A percentile compares a stretch with the other conserved stretches of the same genome.
Evolutionary conservation across 2,888 invertebrate genomes (phyloP).

Genomic region (Stenurella melanura): DNA sequence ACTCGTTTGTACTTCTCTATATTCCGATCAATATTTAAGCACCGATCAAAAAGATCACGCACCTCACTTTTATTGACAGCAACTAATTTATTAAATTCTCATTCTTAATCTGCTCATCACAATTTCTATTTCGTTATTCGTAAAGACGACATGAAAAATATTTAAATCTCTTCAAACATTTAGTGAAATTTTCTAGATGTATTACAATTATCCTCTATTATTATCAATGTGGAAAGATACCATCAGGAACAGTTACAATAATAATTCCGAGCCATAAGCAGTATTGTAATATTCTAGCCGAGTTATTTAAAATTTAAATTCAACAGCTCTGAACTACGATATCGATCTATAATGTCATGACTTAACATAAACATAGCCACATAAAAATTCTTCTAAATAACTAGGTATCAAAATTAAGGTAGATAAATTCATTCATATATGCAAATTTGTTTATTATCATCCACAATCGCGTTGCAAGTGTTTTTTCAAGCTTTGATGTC

Average conservation of each 20-base stretch:
- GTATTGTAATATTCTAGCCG: constrained; percentile 53
- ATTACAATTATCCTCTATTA: constrained; percentile 52
- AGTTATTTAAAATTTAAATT: constrained; percentile 63
- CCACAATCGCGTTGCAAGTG: constrained; percentile 33
- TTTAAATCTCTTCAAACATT: constrained; percentile 39
- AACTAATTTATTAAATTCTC: constrained; percentile 18
- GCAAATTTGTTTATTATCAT: constrained; percentile 48
- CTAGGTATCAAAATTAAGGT: constrained; percentile 57
- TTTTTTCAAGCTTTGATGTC: constrained; percentile 31
- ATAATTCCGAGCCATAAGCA: constrained; percentile 52
- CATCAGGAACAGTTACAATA: constrained; percentile 51
- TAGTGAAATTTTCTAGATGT: constrained; percentile 46
- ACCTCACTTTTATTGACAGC: background rate
- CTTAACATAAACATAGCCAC: constrained; percentile 58
- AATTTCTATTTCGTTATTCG: constrained; percentile 38
- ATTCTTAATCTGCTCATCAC: constrained; percentile 42
- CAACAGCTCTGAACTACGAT: constrained; percentile 63
- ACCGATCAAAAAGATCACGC: background rate
- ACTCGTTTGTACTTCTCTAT: too few relatives aligned
- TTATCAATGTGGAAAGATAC: constrained; percentile 50
- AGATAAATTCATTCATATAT: constrained; percentile 60
- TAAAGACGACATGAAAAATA: constrained; percentile 42
- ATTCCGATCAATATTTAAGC: too few relatives aligned
- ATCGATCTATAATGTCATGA: constrained; percentile 64
- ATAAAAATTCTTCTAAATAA: constrained; percentile 62